Evolutionary conservation across 2,888 invertebrate genomes (phyloP).

Genomic region (Fissipunctia ypsillon): DNA sequence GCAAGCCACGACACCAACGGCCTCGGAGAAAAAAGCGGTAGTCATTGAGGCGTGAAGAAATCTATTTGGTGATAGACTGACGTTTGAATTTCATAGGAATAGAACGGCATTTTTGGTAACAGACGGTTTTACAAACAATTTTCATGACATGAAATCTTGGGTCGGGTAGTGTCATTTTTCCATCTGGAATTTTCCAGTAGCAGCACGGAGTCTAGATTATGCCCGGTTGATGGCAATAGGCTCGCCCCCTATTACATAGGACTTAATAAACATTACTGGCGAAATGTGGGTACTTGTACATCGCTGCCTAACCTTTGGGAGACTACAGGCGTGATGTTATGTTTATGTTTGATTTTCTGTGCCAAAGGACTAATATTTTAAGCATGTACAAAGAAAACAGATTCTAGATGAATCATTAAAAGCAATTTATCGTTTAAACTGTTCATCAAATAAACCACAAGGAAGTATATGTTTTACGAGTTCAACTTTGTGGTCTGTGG

Average conservation of each 20-base stretch:
- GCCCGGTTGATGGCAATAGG: background rate
- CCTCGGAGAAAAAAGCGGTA: constrained; percentile 65
- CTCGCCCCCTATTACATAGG: background rate
- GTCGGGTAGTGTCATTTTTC: background rate
- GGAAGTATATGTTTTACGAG: constrained; percentile 41
- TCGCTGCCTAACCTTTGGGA: too few relatives aligned
- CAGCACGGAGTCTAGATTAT: background rate
- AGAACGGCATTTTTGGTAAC: background rate
- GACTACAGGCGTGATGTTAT: background rate
- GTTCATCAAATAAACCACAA: constrained; percentile 57
- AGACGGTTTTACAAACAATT: background rate
- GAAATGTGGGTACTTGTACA: background rate
- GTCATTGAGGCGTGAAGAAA: constrained; percentile 62
- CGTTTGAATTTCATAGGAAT: constrained; percentile 14
- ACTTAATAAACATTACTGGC: background rate
- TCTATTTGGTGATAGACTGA: constrained; percentile 32
- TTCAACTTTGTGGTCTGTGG: constrained; percentile 49
- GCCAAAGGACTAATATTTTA: background rate
- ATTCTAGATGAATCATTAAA: constrained; percentile 15
- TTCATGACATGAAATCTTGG: too few relatives aligned
- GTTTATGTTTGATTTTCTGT: background rate
- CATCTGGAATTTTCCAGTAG: background rate
- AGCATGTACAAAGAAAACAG: background rate
- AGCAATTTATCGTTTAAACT: constrained; percentile 26
- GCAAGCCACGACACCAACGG: constrained; percentile 67